Percentiles rank a stretch among this genome's conserved stretches.
These are phyloP conservation scores for Trilocha varians DNA, from an alignment of 2,888 invertebrate genomes.

Conservation along the genomic window DNA sequence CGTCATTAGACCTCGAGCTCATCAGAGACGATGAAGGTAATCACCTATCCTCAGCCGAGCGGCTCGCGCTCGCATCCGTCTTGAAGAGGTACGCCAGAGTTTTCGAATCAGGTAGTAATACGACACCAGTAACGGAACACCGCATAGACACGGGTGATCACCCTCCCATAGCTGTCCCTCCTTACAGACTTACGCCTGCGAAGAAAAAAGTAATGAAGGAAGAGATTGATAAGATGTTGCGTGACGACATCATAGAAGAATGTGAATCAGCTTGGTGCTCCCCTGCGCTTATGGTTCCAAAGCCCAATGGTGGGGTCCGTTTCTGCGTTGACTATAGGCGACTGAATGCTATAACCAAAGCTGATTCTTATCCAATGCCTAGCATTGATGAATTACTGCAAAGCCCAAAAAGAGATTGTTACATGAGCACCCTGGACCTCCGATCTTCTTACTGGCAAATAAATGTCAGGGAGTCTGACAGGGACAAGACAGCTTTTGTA, in stretches of 20 bases:
- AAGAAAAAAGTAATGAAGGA: slow-evolving; percentile 7
- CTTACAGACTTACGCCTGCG: slow-evolving; percentile 7
- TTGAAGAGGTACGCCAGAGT: neutral
- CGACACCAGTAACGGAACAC: neutral
- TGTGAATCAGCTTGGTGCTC: slow-evolving; percentile 23
- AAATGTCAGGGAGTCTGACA: too few species aligned
- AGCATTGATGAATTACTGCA: too few species aligned
- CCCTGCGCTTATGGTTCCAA: slow-evolving; percentile 17
- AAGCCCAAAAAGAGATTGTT: too few species aligned
- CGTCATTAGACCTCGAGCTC: neutral
- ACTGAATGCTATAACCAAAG: too few species aligned
- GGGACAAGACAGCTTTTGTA: too few species aligned
- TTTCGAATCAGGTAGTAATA: slow-evolving; percentile 3
- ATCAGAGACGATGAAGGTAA: slow-evolving; percentile 5
- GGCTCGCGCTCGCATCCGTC: neutral
- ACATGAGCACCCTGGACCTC: too few species aligned
- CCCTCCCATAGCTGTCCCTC: slow-evolving; percentile 4
- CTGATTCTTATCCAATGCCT: too few species aligned
- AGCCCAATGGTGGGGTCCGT: too few species aligned
- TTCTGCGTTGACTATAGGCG: too few species aligned
- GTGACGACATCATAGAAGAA: slow-evolving; percentile 25
- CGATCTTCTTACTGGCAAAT: too few species aligned
- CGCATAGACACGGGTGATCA: slow-evolving; percentile 5
- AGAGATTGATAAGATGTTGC: slow-evolving; percentile 12
- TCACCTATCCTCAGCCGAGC: neutral